phyloP scores from a whole-genome alignment of 2,888 invertebrate species.

The Pterobdella sp. region DNA sequence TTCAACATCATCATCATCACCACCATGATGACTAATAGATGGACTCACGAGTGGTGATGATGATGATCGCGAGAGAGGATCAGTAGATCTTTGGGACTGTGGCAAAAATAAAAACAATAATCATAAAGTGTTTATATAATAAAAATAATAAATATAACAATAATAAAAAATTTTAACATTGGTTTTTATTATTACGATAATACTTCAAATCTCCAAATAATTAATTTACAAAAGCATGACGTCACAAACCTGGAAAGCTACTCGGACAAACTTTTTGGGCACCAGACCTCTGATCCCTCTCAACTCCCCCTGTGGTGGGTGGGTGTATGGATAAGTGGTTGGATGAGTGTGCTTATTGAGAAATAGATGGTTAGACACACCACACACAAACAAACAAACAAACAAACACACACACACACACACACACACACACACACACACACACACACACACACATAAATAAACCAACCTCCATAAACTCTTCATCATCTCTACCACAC shows the following conservation, averaged over 20 bases:
- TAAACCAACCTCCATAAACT: conserved; percentile 17
- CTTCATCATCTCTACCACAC: not conserved
- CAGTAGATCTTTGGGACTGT: not conserved
- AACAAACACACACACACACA: no score
- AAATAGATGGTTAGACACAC: no score
- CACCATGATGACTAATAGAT: no score
- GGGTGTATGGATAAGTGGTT: not conserved
- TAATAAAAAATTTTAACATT: not conserved
- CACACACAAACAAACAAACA: no score
- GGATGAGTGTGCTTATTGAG: not conserved
- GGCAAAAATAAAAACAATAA: not conserved
- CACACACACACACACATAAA: not conserved
- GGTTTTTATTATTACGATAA: not conserved
- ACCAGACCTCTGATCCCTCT: conserved; percentile 15
- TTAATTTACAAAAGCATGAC: not conserved
- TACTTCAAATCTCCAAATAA: not conserved
- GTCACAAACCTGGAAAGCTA: conserved; percentile 9
- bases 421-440: not conserved
- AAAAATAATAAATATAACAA: not conserved
- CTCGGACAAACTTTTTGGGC: conserved; percentile 5
- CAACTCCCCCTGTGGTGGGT: conserved; percentile 13
- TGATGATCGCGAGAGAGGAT: conserved; percentile 1
- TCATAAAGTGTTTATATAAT: not conserved
- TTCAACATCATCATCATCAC: no score
- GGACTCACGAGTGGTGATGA: conserved; percentile 2